These are phyloP conservation scores for Neodiprion virginianus DNA, from an alignment of 1,140 invertebrate species.

Conservation along the genomic window DNA sequence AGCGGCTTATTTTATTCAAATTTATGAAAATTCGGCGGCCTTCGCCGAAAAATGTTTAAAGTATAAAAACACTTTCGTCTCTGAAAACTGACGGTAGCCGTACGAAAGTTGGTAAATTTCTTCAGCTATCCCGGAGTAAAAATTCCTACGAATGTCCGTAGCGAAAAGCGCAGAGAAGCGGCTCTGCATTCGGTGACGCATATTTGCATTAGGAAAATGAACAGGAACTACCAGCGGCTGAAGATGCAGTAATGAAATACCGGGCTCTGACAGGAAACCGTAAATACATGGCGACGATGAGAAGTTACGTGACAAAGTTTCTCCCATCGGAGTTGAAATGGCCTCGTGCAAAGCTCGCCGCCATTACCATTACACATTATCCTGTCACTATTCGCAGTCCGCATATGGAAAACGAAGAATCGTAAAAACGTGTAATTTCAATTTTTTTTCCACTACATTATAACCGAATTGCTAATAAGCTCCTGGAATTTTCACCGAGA, in stretches of 20 bases:
- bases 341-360: background rate
- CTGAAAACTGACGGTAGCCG: too few species aligned
- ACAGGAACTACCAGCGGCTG: background rate
- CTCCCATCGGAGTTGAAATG: constrained; percentile 6
- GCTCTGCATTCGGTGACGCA: background rate
- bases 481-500: too few species aligned
- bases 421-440: background rate
- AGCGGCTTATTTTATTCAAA: too few species aligned
- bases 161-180: background rate
- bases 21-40: too few species aligned
- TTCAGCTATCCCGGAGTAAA: too few species aligned
- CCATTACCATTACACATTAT: constrained; percentile 2
- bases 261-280: constrained; percentile 3
- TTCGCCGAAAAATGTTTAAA: too few species aligned
- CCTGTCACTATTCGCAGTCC: background rate
- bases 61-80: too few species aligned
- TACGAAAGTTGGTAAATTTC: too few species aligned
- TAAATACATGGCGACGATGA: background rate
- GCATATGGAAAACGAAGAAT: background rate
- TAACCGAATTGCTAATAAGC: too few species aligned
- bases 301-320: constrained; percentile 7
- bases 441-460: background rate
- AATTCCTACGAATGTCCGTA: too few species aligned
- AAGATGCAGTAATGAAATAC: constrained; percentile 4
- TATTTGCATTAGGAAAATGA: constrained; percentile 7